A percentile compares a stretch with the other conserved stretches of the same genome.
Conservation (phyloP, 2,888 invertebrate genomes). For the Hylaea fasciaria region DNA sequence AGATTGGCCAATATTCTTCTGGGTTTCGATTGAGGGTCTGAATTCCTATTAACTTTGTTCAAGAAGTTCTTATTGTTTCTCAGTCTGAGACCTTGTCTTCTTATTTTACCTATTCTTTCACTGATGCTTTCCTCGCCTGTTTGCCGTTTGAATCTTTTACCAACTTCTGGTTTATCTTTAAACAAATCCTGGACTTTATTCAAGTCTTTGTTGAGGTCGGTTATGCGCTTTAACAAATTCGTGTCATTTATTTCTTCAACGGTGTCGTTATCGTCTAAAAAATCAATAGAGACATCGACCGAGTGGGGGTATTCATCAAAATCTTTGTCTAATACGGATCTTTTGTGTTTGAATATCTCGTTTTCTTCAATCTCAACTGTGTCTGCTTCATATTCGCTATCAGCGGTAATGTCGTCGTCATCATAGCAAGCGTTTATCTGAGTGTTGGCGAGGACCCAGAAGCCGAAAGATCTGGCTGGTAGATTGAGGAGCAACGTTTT, state of each 20-base stretch:
- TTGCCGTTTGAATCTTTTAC: conserved; percentile 55
- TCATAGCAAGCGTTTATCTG: conserved; percentile 84
- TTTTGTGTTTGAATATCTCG: conserved; percentile 49
- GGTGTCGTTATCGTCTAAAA: conserved; percentile 42
- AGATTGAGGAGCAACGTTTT: conserved; percentile 84
- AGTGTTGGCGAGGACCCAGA: conserved; percentile 89
- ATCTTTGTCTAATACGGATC: conserved; percentile 51
- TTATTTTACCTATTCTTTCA: conserved; percentile 41
- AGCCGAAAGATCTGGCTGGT: conserved; percentile 88
- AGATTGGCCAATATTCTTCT: conserved; percentile 49
- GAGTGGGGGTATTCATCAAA: conserved; percentile 41
- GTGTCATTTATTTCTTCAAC: conserved; percentile 38
- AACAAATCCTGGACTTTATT: conserved; percentile 52
- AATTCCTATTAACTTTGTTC: conserved; percentile 15
- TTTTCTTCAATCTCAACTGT: conserved; percentile 44
- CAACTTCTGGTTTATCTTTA: conserved; percentile 34
- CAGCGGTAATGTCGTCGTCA: conserved; percentile 44
- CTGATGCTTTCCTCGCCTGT: conserved; percentile 36
- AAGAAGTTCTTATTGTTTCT: conserved; percentile 28
- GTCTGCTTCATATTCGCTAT: conserved; percentile 32
- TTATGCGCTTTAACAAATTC: conserved; percentile 52
- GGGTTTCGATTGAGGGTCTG: conserved; percentile 45
- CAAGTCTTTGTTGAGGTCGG: conserved; percentile 59
- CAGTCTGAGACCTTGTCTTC: conserved; percentile 39
- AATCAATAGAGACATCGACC: conserved; percentile 45